Conservation (phyloP, 2,888 invertebrate species). For the Oscheius sp. region DNA sequence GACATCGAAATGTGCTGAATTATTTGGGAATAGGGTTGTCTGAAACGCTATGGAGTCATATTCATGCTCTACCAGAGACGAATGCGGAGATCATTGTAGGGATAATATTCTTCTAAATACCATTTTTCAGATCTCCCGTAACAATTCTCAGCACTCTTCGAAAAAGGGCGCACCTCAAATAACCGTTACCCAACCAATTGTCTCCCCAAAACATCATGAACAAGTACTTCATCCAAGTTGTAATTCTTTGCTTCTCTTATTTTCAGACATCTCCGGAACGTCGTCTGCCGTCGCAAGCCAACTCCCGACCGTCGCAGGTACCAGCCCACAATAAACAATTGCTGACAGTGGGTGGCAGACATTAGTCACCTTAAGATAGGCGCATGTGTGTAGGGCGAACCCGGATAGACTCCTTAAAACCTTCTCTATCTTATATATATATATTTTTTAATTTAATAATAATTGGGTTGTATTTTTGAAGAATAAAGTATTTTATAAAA, state of each 20-base stretch:
- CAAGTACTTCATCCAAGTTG: slow-evolving; percentile 14
- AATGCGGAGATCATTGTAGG: slow-evolving; percentile 30
- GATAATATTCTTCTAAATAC: background rate
- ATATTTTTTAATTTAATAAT: too few species aligned
- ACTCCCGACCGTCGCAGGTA: slow-evolving; percentile 22
- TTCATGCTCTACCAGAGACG: slow-evolving; percentile 47
- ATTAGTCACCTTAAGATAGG: background rate
- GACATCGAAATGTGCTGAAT: slow-evolving; percentile 49
- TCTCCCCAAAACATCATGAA: slow-evolving; percentile 21
- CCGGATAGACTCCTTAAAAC: slow-evolving; percentile 8
- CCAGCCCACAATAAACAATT: slow-evolving; percentile 19
- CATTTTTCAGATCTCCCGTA: background rate
- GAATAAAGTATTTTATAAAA: slow-evolving; percentile 17
- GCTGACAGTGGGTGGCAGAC: slow-evolving; percentile 20
- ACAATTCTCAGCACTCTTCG: background rate
- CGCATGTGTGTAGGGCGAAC: background rate
- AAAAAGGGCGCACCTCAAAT: slow-evolving; percentile 13
- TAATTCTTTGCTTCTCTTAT: too few species aligned
- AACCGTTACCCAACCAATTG: slow-evolving; percentile 11
- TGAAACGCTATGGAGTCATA: slow-evolving; percentile 51
- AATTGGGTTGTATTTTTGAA: slow-evolving; percentile 22
- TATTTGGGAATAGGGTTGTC: slow-evolving; percentile 52
- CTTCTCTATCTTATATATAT: background rate
- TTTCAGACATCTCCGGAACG: slow-evolving; percentile 16
- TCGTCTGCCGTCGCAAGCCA: background rate